phyloP scores from a whole-genome alignment of 2,113 vertebrate genomes.

The Colistium nudipinnis region DNA sequence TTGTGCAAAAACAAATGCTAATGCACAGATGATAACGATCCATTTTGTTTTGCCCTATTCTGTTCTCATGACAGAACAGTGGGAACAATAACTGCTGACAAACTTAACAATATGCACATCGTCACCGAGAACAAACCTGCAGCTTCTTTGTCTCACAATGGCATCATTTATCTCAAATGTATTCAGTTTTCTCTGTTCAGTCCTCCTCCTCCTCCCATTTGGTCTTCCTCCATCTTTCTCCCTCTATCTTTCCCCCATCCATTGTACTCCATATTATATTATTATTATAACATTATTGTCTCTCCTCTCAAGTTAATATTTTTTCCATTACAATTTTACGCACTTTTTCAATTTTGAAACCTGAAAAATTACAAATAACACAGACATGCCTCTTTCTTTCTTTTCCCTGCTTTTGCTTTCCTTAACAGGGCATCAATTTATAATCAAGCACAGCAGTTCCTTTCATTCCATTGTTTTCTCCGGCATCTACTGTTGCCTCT shows the following conservation, averaged over 20 bases:
- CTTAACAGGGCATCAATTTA: too few relatives aligned
- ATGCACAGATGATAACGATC: slow-evolving; percentile 4
- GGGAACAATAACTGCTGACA: slow-evolving; percentile 4
- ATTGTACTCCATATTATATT: too few relatives aligned
- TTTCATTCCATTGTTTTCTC: not conserved
- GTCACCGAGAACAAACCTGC: slow-evolving; percentile 45
- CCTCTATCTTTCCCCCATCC: not conserved
- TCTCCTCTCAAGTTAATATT: too few relatives aligned
- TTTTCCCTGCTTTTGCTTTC: not conserved
- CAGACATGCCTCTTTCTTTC: not conserved
- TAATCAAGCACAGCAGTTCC: not conserved
- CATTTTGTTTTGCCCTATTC: slow-evolving; percentile 20
- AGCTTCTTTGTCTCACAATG: slow-evolving; percentile 44
- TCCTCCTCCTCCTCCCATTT: not conserved
- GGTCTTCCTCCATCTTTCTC: not conserved
- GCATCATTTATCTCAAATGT: slow-evolving; percentile 38
- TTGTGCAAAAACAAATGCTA: not conserved
- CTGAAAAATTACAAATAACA: too few relatives aligned
- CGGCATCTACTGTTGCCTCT: not conserved
- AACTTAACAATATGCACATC: slow-evolving; percentile 41
- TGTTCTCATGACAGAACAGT: slow-evolving; percentile 31
- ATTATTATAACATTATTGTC: too few relatives aligned
- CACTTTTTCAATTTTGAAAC: too few relatives aligned
- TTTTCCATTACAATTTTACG: too few relatives aligned
- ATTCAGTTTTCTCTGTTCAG: not conserved